phyloP scores from a whole-genome alignment of 2,888 invertebrate species.

The Labia minor region DNA sequence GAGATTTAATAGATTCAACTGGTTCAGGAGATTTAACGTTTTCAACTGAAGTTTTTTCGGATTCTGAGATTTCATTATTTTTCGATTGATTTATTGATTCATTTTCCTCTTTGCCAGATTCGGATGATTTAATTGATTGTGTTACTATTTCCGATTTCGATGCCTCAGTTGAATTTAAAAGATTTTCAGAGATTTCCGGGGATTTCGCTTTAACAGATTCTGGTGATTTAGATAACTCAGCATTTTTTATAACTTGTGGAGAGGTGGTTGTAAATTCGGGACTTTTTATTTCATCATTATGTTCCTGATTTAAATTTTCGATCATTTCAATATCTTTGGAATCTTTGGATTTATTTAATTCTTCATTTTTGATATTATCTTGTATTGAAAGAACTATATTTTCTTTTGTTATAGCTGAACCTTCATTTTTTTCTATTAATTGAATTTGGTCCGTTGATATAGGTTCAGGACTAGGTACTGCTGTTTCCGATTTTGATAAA shows the following conservation, averaged over 20 bases:
- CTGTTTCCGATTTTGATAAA: not conserved
- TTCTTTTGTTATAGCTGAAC: not conserved
- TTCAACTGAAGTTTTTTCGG: no score
- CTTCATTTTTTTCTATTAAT: not conserved
- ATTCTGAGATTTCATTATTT: no score
- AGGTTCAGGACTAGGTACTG: not conserved
- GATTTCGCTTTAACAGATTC: not conserved
- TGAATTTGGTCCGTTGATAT: not conserved
- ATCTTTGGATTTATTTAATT: not conserved
- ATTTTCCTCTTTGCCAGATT: no score
- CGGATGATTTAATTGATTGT: not conserved
- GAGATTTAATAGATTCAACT: not conserved
- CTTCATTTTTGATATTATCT: not conserved
- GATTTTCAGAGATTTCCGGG: not conserved
- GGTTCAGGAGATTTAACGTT: not conserved
- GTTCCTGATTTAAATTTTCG: no score
- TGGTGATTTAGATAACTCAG: not conserved
- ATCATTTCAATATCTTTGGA: not conserved
- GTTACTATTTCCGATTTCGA: not conserved
- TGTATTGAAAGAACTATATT: not conserved
- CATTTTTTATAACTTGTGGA: not conserved
- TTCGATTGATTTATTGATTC: no score
- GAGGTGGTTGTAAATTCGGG: not conserved
- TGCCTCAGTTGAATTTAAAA: not conserved
- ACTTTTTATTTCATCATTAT: not conserved